These are phyloP conservation scores for Hyperoplus lanceolatus DNA, from an alignment of 2,797 vertebrate species.

Conservation along the genomic window DNA sequence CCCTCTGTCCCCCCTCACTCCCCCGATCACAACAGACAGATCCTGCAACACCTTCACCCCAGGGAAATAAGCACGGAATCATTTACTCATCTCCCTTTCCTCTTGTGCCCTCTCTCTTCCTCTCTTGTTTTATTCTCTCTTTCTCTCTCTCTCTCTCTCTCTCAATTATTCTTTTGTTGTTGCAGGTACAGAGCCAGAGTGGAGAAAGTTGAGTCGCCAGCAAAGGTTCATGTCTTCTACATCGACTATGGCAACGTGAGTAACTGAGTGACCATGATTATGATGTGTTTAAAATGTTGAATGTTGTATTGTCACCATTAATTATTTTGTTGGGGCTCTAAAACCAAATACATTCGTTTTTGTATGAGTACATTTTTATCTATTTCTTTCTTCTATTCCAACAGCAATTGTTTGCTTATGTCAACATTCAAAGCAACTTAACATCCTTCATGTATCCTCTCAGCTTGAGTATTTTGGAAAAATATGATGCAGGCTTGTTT, in stretches of 20 bases:
- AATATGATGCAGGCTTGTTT: slow-evolving; percentile 49
- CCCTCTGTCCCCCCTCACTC: slow-evolving; percentile 43
- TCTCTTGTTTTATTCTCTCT: slow-evolving; percentile 47
- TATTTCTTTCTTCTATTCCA: slow-evolving; percentile 39
- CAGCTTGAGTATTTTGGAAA: slow-evolving; percentile 43
- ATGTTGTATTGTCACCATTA: slow-evolving; percentile 26
- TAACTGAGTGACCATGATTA: slow-evolving; percentile 52
- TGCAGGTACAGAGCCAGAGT: slow-evolving; percentile 96
- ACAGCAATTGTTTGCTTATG: slow-evolving; percentile 59
- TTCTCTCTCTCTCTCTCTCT: slow-evolving; percentile 15
- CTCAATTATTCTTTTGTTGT: slow-evolving; percentile 51
- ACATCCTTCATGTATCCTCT: slow-evolving; percentile 41
- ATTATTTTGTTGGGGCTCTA: slow-evolving; percentile 16
- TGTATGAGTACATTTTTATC: slow-evolving; percentile 39
- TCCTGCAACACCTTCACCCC: slow-evolving; percentile 73
- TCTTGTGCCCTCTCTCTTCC: slow-evolving; percentile 68
- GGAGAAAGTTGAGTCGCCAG: slow-evolving; percentile 92
- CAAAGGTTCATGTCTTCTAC: slow-evolving; percentile 96
- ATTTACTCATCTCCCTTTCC: slow-evolving; percentile 80
- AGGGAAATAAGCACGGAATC: slow-evolving; percentile 81
- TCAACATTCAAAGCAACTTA: slow-evolving; percentile 47
- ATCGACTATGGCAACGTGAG: slow-evolving; percentile 99
- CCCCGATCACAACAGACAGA: slow-evolving; percentile 78
- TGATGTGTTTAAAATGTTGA: slow-evolving; percentile 11
- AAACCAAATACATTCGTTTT: slow-evolving; percentile 10